phyloP scores from a whole-genome alignment of 2,113 vertebrate species.

The Cynoglossus semilaevis region DNA sequence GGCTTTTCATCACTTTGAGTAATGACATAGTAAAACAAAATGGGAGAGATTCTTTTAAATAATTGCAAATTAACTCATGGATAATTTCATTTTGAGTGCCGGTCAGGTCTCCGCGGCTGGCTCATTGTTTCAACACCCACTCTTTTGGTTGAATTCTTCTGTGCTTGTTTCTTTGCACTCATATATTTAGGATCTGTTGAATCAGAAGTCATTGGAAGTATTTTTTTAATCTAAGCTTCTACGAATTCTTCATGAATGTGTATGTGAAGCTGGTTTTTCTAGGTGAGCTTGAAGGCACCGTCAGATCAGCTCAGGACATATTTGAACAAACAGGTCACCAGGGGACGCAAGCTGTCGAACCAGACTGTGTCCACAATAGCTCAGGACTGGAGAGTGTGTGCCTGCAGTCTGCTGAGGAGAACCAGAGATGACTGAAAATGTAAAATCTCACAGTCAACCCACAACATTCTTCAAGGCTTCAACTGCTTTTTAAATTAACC shows the following conservation, averaged over 20 bases:
- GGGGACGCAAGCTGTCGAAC: constrained; percentile 4
- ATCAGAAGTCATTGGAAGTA: neutral
- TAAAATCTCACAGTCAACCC: too few relatives aligned
- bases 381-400: neutral
- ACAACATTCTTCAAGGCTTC: neutral
- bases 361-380: neutral
- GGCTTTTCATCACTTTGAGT: neutral
- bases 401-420: neutral
- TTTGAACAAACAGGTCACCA: constrained; percentile 1
- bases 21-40: neutral
- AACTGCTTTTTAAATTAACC: neutral
- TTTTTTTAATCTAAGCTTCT: neutral
- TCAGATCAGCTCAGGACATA: neutral
- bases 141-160: too few relatives aligned
- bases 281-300: neutral
- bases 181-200: too few relatives aligned
- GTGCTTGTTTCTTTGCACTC: too few relatives aligned
- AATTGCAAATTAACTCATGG: neutral
- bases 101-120: too few relatives aligned
- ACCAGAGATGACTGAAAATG: neutral
- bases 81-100: neutral
- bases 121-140: neutral
- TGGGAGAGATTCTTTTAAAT: neutral
- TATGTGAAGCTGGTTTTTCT: too few relatives aligned
- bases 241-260: neutral